phyloP scores from a whole-genome alignment of 2,888 invertebrate genomes.

The Hypercompe scribonia region DNA sequence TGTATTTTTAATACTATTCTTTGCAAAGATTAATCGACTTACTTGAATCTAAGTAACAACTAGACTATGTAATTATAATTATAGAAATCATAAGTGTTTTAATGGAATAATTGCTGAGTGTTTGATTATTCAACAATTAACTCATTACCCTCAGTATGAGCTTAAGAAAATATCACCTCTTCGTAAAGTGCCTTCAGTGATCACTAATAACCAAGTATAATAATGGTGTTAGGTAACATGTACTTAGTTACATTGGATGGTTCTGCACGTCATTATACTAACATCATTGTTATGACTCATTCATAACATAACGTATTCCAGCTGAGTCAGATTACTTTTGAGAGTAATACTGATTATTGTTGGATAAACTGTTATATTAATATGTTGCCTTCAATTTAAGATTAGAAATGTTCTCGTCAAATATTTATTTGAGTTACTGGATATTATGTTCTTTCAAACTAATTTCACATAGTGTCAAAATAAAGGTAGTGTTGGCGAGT shows the following conservation, averaged over 20 bases:
- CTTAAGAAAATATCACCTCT: conserved; percentile 15
- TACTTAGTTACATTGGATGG: conserved; percentile 41
- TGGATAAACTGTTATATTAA: conserved; percentile 1
- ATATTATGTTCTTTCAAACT: no score
- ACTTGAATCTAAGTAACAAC: background rate
- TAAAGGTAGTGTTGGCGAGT: no score
- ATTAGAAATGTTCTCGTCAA: background rate
- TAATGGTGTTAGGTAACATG: conserved; percentile 33
- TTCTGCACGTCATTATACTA: conserved; percentile 37
- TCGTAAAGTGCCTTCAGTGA: conserved; percentile 23
- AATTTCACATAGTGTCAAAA: no score
- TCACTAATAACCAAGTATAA: conserved; percentile 38
- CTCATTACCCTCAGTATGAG: conserved; percentile 9
- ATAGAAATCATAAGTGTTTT: background rate
- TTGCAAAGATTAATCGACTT: no score
- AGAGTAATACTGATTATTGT: conserved; percentile 3
- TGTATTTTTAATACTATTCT: no score
- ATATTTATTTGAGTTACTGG: no score
- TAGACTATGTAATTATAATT: background rate
- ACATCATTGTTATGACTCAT: conserved; percentile 38
- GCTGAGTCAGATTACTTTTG: conserved; percentile 39
- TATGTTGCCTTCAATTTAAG: background rate
- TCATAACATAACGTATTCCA: conserved; percentile 20
- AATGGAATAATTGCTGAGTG: background rate
- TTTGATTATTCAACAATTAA: background rate